Base-by-base conservation (phyloP, 2,797 vertebrate genomes). In the Dermochelys coriacea region DNA sequence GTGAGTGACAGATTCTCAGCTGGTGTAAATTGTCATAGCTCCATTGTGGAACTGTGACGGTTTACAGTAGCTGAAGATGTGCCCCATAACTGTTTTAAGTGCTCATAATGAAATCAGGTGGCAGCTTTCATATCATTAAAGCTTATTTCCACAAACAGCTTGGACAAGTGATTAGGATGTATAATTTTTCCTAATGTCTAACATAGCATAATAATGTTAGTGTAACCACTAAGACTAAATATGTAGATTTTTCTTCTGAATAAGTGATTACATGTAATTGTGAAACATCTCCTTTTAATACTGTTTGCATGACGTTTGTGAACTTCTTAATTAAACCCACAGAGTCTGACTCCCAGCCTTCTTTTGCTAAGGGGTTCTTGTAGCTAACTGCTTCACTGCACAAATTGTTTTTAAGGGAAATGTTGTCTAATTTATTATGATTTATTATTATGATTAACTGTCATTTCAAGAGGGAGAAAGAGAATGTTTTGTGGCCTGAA, bases 251-350 rank as follows among this genome's bases (percentile, higher is more conserved):
- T 93, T 2, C 21, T 8, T 41, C 50, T 27, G 18, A 91, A 85
- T 31, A 79, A 93, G 8, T 5, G 93, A n/a, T 87, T 64, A 55
- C 4, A 78, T 95, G 87, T 80, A 95, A 82, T 78, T 59, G 29
- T 84, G 57, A 52, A 34, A 49, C 51, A 82, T 55, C 7, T 92
- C 81, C 81, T 89, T 31, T 85, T 57, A 80, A 59, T 74, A 51
- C 49, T 59, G 81, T 93, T 96, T 88, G 59, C 64, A 88, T 82
- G 6, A 21, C 18, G 85, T 93, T 94, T 93, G 19, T 11, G 95
- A 89, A 81, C 75, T 88, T 92, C 85, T 94, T 95, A 87, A 88
- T 93, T 96, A 91, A 93, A 94, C 81, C 49, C 50, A 8, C 8
- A 61, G 31, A 64, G 3, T 83, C 85, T 87, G n/a, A 77, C 57